These are phyloP conservation scores for Lasioglossum baleicum DNA, from an alignment of 1,140 invertebrate genomes.

Conservation along the genomic window DNA sequence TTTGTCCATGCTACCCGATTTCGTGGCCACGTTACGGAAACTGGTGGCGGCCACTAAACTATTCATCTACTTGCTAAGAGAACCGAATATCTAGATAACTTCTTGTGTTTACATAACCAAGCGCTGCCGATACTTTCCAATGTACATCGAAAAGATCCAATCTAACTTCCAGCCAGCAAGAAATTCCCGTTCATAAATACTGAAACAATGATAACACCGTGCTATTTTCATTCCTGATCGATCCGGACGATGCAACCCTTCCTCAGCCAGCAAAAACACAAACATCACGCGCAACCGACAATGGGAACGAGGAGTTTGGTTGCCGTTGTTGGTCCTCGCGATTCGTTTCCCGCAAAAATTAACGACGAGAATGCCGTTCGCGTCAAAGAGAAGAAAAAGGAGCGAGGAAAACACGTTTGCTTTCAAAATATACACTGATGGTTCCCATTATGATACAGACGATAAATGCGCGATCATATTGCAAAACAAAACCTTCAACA, in stretches of 20 bases:
- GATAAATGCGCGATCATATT: too few relatives aligned
- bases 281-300: not conserved
- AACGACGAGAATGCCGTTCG: not conserved
- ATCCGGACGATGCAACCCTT: not conserved
- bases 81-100: not conserved
- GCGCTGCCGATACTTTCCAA: too few relatives aligned
- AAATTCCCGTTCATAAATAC: too few relatives aligned
- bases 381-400: not conserved
- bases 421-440: too few relatives aligned
- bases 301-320: not conserved
- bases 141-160: too few relatives aligned
- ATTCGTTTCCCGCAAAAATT: constrained; percentile 21
- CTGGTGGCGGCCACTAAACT: not conserved
- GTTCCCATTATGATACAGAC: too few relatives aligned
- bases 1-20: not conserved
- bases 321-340: not conserved
- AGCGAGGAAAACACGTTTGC: too few relatives aligned
- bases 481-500: too few relatives aligned
- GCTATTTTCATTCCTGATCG: too few relatives aligned
- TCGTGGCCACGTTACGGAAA: not conserved
- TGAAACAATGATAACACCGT: too few relatives aligned
- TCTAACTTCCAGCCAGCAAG: too few relatives aligned
- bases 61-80: not conserved
- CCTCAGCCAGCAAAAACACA: not conserved
- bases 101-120: too few relatives aligned